Conservation (phyloP, 2,888 invertebrate genomes). For the Polyploca ridens region DNA sequence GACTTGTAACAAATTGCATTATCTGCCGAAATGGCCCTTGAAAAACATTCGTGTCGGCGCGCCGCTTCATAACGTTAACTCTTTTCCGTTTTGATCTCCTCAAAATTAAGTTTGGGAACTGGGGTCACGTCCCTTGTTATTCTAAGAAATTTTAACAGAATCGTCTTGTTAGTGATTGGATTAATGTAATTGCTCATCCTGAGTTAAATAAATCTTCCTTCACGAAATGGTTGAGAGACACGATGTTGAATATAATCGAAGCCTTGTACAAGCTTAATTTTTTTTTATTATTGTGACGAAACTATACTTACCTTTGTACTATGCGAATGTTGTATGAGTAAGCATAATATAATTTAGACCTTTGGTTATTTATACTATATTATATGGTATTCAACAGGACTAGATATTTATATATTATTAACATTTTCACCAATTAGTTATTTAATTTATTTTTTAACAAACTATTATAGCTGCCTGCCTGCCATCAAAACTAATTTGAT, state of each 20-base stretch:
- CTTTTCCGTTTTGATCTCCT: constrained; percentile 51
- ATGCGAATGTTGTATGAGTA: no score
- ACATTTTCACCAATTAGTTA: not conserved
- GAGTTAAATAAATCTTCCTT: not conserved
- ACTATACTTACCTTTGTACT: no score
- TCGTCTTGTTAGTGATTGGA: constrained; percentile 31
- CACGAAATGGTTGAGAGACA: not conserved
- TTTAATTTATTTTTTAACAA: no score
- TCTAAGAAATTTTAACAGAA: constrained; percentile 32
- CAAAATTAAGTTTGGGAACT: constrained; percentile 46
- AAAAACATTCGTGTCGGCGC: constrained; percentile 53
- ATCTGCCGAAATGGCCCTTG: constrained; percentile 64
- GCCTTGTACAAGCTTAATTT: no score
- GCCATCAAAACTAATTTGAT: not conserved
- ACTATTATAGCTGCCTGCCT: no score
- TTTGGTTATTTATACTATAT: no score
- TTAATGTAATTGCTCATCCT: constrained; percentile 22
- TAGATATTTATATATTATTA: no score
- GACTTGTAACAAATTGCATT: constrained; percentile 76
- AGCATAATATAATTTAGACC: no score
- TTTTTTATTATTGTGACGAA: no score
- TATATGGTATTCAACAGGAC: no score
- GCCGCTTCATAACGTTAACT: constrained; percentile 52
- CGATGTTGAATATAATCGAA: not conserved
- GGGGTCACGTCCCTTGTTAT: constrained; percentile 34